Evolutionary conservation across 2,888 invertebrate species (phyloP), one percentile per base, ranked within the genome.

Genomic region (Trypoxylon attenuatum): DNA sequence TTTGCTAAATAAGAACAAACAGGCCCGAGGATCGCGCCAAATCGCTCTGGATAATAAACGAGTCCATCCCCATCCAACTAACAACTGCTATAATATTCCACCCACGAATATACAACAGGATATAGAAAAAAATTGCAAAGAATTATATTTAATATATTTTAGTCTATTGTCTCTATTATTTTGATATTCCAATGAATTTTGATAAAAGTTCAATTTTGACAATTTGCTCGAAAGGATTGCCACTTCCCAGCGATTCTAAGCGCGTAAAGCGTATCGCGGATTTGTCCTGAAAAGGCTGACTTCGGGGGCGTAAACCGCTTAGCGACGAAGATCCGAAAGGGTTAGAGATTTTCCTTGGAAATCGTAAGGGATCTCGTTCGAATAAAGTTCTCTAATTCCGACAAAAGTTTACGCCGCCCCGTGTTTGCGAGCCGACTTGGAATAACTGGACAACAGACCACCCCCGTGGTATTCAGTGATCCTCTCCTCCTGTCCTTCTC

Each of bases 351-450:
- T 46, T 46, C 46, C 15, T 27, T 1, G 39, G 21, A 63, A 53
- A 63, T 56, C 21, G 57, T 49, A 59, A 62, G 54, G 52, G 54
- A 55, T 60, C 42, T 59, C 42, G 62, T 67, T 59, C 59, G 53
- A 78, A 64, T 69, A 77, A 79, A 80, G 64, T 73, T 70, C 53
- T 61, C 76, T 82, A 81, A 83, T 82, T 80, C 80, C 63, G 15
- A 80, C 77, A 83, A 82, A 82, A 77, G 71, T 63, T 46, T 51
- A 62, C 49, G 69, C 62, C 73, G 72, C 76, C 72, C 71, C 61
- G 61, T 80, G 77, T 80, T 82, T 78, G 73, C 71, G 56, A 53
- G 53, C 61, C 60, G 53, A 68, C 64, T 65, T 50, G 47, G 54
- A 71, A 60, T 38, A 68, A 63, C 64, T 69, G 67, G 54, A 78